Base-by-base conservation (phyloP, 2,797 vertebrate genomes). In the Otolemur crassicaudatus region DNA sequence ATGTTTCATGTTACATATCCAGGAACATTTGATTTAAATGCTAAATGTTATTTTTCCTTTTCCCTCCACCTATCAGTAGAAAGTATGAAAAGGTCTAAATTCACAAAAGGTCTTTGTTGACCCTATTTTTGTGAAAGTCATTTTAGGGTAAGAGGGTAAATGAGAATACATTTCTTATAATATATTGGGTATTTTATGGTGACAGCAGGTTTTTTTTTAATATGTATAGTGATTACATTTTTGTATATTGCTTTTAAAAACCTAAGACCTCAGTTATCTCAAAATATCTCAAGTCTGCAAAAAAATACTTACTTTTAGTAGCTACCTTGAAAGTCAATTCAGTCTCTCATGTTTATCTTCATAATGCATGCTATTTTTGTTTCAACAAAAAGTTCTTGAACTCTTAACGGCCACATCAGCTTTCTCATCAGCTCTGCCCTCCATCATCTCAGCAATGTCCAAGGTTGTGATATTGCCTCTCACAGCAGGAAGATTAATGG, bases 161-260 rank as follows among this genome's bases (percentile, higher is more conserved):
- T 75, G 7, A 89, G 25, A 79, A 63, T 60, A n/a, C 9, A 80
- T 89, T 87, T 79, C n/a, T 31, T 92, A 23, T 19, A 69, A 49
- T 73, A 49, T 43, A 40, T 56, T 63, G 75, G 5, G 0, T 5
- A 46, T 27, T 87, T 90, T 89, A 90, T 79, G 16, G 19, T 79
- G 81, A 60, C 40, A 61, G 13, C 92, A 86, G 34, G 40, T 6
- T 7, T 43, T 43, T 49, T 53, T 49, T 16, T 17, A 12, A 53
- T 88, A 87, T 19, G 23, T 82, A 46, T 63, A 12, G 23, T 12
- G 70, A 60, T 90, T 91, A 60, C 19, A 77, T 61, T 61, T 93
- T 67, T 93, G 14, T 19, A 17, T 80, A 84, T 81, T 92, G 9
- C 49, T 22, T 90, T 95, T 96, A 65, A 83, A 89, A 95, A 86